phyloP scores from a whole-genome alignment of 53 echinoderm and acorn worm genomes.

The Echinometra lucunter region DNA sequence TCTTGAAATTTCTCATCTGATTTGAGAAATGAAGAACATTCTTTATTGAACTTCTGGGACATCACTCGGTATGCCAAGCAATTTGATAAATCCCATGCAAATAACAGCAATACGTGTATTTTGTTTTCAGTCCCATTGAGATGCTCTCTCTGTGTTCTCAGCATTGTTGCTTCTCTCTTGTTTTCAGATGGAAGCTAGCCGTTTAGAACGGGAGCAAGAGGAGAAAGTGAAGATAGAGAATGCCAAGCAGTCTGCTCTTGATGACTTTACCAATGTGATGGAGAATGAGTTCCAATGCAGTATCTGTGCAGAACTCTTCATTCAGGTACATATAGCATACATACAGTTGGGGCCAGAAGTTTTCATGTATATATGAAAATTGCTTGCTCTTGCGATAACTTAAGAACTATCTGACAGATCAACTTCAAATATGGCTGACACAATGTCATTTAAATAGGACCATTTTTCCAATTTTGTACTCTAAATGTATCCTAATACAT shows the following conservation, averaged over 20 bases:
- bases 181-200: conserved; percentile 73
- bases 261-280: conserved; percentile 94
- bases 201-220: conserved; percentile 70
- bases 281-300: conserved; percentile 98
- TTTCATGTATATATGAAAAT: too few species aligned
- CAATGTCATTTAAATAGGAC: too few species aligned
- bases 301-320: conserved; percentile 95
- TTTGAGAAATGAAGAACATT: too few species aligned
- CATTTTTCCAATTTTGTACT: too few species aligned
- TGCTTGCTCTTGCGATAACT: too few species aligned
- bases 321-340: conserved; percentile 81
- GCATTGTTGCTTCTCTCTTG: not conserved
- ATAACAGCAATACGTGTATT: not conserved
- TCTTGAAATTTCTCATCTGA: too few species aligned
- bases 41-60: not conserved
- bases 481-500: too few species aligned
- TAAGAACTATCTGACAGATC: too few species aligned
- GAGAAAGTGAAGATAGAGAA: conserved; percentile 79
- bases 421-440: too few species aligned
- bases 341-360: not conserved
- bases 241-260: conserved; percentile 88
- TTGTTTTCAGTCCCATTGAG: not conserved
- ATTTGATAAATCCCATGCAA: not conserved
- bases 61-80: not conserved
- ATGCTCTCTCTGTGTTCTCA: not conserved